A percentile compares a stretch with the other conserved stretches of the same genome.
Conservation (phyloP, 2,113 vertebrate species). For the Ctenodactylus gundi region DNA sequence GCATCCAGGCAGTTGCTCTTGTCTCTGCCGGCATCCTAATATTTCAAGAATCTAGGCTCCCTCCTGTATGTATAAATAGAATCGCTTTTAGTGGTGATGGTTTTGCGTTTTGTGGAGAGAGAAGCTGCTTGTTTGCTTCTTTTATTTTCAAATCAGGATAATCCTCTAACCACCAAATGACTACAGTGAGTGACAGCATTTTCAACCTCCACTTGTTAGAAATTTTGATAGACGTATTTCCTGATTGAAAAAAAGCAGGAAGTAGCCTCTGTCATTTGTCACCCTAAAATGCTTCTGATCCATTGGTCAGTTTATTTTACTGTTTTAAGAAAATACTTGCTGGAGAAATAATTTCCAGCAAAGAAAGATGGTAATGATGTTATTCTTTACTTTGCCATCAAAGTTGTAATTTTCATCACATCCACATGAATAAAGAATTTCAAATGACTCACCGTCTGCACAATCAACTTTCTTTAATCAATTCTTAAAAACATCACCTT, state of each 20-base stretch:
- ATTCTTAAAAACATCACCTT: slow-evolving; percentile 36
- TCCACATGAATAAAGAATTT: slow-evolving; percentile 39
- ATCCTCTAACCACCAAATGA: background rate
- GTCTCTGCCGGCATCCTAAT: background rate
- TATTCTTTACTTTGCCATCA: background rate
- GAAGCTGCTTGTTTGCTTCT: background rate
- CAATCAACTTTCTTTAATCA: slow-evolving; percentile 45
- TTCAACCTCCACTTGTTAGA: background rate
- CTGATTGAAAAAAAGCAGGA: slow-evolving; percentile 5
- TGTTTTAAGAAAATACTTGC: background rate
- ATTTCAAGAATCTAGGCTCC: slow-evolving; percentile 18
- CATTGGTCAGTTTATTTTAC: background rate
- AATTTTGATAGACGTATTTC: slow-evolving; percentile 16
- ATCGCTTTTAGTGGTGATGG: background rate
- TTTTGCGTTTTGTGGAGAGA: background rate
- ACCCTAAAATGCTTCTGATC: background rate
- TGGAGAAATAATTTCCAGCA: background rate
- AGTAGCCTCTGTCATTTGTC: background rate
- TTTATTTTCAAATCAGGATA: background rate
- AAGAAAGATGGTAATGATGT: background rate
- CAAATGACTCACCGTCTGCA: background rate
- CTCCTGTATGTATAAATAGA: background rate
- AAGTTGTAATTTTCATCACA: slow-evolving; percentile 52
- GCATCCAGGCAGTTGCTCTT: background rate
- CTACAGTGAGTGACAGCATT: background rate